Conservation (phyloP, 2,888 invertebrate genomes). For the Taphrorychus bicolor region DNA sequence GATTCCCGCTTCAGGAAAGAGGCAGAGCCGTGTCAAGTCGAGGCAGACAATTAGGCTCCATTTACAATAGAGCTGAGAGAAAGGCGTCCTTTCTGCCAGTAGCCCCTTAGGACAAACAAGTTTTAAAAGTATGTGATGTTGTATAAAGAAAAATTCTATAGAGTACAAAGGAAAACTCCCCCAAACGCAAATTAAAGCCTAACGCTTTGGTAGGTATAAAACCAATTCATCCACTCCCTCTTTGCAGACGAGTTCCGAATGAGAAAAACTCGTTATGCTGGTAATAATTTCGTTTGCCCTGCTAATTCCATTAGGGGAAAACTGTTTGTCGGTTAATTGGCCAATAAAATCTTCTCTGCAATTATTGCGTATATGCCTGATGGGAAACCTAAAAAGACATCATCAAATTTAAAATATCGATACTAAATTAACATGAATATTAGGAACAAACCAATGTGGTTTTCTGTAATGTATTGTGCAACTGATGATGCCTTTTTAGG, state of each 20-base stretch:
- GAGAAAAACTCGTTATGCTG: constrained; percentile 38
- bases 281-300: constrained; percentile 33
- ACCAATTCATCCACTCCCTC: background rate
- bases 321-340: constrained; percentile 24
- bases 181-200: constrained; percentile 7
- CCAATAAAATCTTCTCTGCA: constrained; percentile 20
- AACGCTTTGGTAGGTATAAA: no score
- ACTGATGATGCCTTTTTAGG: no score
- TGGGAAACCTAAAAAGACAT: no score
- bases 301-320: constrained; percentile 29
- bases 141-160: background rate
- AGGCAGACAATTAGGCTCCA: constrained; percentile 9
- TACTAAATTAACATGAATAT: no score
- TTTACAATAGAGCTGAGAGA: background rate
- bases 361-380: no score
- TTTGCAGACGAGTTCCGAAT: constrained; percentile 5
- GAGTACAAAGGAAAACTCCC: constrained; percentile 1
- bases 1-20: constrained; percentile 21
- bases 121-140: no score
- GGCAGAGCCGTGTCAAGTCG: background rate
- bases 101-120: no score
- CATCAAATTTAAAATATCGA: no score
- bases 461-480: no score
- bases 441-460: no score
- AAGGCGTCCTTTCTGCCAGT: background rate